Evolutionary conservation across 2,888 invertebrate species (phyloP), one percentile per base, ranked within the genome.

Genomic region (Cryptosula pallasiana): DNA sequence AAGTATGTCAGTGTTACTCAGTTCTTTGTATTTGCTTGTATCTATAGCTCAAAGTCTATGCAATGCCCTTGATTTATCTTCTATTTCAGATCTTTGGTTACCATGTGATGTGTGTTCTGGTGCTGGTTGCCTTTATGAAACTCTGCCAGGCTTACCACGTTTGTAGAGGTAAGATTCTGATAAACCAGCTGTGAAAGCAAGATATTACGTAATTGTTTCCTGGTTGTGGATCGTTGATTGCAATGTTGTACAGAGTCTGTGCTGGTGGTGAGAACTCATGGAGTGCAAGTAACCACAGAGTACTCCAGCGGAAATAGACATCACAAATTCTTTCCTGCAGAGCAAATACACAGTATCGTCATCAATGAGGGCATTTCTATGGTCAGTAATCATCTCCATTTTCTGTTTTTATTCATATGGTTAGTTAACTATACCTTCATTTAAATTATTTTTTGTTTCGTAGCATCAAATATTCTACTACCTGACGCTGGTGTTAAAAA

Each of bases 341-440:
- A 63, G 29, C 27, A 63, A 25, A 63, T 63, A 63, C 63, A 63
- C 63, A 63, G 63, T 34, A 29, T 63, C 5, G 32, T 63, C 32
- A 63, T 63, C 63, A 63, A 63, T 32, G 63, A 63, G 32, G 63
- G 63, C 27, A 63, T 63, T 32, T 25, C 32, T 32, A 63, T 63
- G 63, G 63, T 63, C 5, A n/a, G 57, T 45, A 45, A 13, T 13
- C 45, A 45, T 45, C 9, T 45, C 5, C 45, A 45, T 45, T 13
- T 45, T 45, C 20, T 45, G 45, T 45, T 45, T 45, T 45, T 13
- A 5, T 45, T 45, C 45, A 13, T n/a, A n/a, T n/a, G n/a, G n/a
- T n/a, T n/a, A n/a, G n/a, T n/a, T n/a, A n/a, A n/a, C 25, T 20
- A 3, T 45, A 20, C 20, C 9, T 20, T 45, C 45, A 45, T 45